phyloP scores from a whole-genome alignment of 2,888 invertebrate genomes.

The Dexiosoma caninum region DNA sequence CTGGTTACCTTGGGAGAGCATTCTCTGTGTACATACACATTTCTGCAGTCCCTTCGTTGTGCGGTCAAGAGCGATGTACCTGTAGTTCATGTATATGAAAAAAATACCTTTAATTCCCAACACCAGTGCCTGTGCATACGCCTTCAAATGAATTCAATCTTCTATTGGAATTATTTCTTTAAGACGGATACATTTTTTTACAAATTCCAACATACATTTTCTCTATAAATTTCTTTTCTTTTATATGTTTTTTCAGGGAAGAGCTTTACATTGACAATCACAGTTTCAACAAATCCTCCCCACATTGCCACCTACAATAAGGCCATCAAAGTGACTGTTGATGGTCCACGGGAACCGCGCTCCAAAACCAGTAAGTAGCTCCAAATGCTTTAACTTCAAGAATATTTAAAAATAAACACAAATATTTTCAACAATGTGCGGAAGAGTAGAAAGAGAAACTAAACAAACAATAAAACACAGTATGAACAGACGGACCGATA shows the following conservation, averaged over 20 bases:
- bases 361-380: slow-evolving; percentile 91
- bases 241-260: slow-evolving; percentile 85
- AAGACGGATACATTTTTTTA: too few relatives aligned
- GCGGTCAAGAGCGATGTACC: too few relatives aligned
- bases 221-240: not conserved
- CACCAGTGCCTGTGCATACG: too few relatives aligned
- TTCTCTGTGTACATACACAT: too few relatives aligned
- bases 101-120: too few relatives aligned
- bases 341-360: slow-evolving; percentile 96
- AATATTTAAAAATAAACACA: slow-evolving; percentile 16
- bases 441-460: not conserved
- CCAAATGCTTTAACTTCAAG: not conserved
- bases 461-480: not conserved
- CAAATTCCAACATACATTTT: too few relatives aligned
- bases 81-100: too few relatives aligned
- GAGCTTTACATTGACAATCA: slow-evolving; percentile 97
- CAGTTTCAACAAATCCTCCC: slow-evolving; percentile 94
- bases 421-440: slow-evolving; percentile 29
- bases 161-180: too few relatives aligned
- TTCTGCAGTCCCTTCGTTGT: too few relatives aligned
- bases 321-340: slow-evolving; percentile 98
- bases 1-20: too few relatives aligned
- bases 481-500: not conserved
- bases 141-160: too few relatives aligned
- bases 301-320: slow-evolving; percentile 97